Base-by-base conservation (phyloP, 2,797 vertebrate species). In the Myiothlypis chrysogaster region DNA sequence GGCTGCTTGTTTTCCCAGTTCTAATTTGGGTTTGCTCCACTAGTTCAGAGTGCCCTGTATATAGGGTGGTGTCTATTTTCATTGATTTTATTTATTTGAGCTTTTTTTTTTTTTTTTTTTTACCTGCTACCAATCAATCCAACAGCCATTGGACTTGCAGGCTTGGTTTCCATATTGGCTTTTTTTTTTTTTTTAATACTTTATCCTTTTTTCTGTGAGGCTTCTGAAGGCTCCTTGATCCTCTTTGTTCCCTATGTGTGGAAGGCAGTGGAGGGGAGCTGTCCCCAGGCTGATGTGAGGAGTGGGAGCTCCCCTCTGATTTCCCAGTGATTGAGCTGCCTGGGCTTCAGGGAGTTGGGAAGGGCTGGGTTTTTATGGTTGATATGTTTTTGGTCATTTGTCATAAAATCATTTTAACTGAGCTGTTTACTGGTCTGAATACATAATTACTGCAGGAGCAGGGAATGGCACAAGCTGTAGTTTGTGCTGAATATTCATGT, bases 401-500 rank as follows among this genome's bases (percentile, higher is more conserved):
- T 98, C 97, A 98, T 97, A 97, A 98, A 98, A 97, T 97, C 94
- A 97, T 97, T 97, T 93, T 95, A 83, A 79, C 92, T 2, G 76
- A 96, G 96, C 96, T 97, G 96, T 97, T 98, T 92, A 87, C 94
- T 96, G 92, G 73, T 87, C 86, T 97, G 98, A 97, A 97, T 98
- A 79, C 90, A 98, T 98, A 98, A 98, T 98, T 98, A 97, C 94
- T 95, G 94, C 89, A 87, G 64, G 65, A 94, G 70, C 55, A 78
- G 59, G 77, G 93, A 72, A 71, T 20, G 28, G 39, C 47, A 70
- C 3, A 19, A 89, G 46, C 73, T 88, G 87, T 30, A 27, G 7
- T 50, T 84, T 75, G 73, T 34, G 28, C 49, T 47, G 81, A 89
- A 83, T 73, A 56, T 91, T 90, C 81, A 52, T n/a, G 4, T 39